phyloP scores from a whole-genome alignment of 2,113 vertebrate species.

The Malurus melanocephalus region DNA sequence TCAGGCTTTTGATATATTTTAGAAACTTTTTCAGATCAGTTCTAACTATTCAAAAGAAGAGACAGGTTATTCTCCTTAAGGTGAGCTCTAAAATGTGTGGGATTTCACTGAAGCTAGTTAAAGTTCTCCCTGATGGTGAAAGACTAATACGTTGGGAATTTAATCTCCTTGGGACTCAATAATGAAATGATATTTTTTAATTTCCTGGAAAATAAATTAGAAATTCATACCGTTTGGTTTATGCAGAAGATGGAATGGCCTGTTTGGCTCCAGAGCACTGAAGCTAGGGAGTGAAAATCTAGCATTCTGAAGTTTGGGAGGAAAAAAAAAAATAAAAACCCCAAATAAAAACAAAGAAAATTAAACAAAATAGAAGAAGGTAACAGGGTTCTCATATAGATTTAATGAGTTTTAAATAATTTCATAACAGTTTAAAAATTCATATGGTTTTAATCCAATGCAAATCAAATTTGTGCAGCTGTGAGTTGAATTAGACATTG shows the following conservation, averaged over 20 bases:
- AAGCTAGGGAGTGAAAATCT: background rate
- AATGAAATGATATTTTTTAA: background rate
- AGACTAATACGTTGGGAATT: background rate
- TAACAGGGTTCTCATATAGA: background rate
- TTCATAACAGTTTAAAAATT: slow-evolving; percentile 7
- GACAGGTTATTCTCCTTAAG: background rate
- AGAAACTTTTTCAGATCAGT: background rate
- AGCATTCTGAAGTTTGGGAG: background rate
- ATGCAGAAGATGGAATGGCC: background rate
- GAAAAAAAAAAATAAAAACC: rapidly evolving
- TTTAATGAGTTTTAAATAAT: background rate
- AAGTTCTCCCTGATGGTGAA: background rate
- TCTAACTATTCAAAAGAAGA: background rate
- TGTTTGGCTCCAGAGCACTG: background rate
- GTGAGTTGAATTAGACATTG: background rate
- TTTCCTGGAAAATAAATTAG: background rate
- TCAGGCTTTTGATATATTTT: background rate
- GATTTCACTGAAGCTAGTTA: background rate
- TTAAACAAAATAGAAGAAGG: background rate
- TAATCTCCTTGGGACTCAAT: background rate
- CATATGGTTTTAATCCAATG: background rate
- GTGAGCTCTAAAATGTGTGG: background rate
- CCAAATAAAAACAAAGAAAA: background rate
- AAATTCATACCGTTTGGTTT: background rate
- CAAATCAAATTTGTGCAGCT: background rate